These are phyloP conservation scores for Epinephelus coioides DNA, from an alignment of 2,797 vertebrate species.

Conservation along the genomic window DNA sequence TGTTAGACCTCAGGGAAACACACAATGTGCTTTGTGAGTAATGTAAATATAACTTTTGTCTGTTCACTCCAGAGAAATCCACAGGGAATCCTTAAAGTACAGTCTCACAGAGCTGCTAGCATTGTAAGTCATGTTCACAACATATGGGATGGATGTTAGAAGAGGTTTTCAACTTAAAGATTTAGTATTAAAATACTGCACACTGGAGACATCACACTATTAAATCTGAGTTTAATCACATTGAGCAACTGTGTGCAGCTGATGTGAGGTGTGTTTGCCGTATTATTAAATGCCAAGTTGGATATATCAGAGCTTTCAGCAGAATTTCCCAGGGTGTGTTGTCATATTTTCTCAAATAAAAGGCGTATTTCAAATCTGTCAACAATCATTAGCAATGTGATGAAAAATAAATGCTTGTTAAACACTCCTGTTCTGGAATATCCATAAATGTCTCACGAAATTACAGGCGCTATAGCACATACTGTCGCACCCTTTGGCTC, in stretches of 20 bases:
- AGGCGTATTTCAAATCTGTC: constrained; percentile 6
- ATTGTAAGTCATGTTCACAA: neutral
- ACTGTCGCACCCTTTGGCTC: neutral
- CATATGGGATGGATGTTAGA: neutral
- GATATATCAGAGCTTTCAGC: neutral
- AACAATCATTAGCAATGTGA: neutral
- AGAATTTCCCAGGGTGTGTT: neutral
- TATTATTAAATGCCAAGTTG: neutral
- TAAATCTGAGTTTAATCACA: neutral
- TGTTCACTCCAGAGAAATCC: neutral
- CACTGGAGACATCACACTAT: neutral
- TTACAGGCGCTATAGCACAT: neutral
- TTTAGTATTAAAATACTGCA: neutral
- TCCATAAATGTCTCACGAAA: constrained; percentile 12
- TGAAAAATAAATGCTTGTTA: constrained; percentile 5
- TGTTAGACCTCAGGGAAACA: neutral
- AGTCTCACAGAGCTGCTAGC: neutral
- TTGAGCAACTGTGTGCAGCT: neutral
- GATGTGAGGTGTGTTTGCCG: neutral
- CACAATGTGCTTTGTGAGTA: neutral
- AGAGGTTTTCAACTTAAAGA: neutral
- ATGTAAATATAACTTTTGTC: neutral
- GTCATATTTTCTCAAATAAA: constrained; percentile 4
- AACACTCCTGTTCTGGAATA: constrained; percentile 17
- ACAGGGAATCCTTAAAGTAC: neutral